Evolutionary conservation across 2,888 invertebrate genomes (phyloP), one percentile per base, ranked within the genome.

Genomic region (Netelia virgata): DNA sequence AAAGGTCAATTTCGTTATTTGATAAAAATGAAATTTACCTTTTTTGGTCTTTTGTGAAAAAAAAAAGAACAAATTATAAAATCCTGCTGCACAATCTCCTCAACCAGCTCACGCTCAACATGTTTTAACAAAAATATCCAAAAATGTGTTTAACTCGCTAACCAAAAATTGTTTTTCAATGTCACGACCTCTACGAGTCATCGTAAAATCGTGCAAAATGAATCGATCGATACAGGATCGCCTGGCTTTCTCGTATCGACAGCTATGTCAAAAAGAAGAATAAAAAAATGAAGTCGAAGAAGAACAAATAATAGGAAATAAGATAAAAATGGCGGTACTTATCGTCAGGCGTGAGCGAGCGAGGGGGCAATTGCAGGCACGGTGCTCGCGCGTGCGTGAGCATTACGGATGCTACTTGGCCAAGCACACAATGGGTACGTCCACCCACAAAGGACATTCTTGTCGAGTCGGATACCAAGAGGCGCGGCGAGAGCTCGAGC

Each of bases 401-500:
- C 78, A 83, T 87, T 81, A 86, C 84, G 83, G 86, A 86, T 86
- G 76, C 82, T 86, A 85, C 68, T 57, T 59, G 61, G 57, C 72
- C 69, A 83, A 57, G 61, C 66, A 72, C 68, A 87, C 86, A 86
- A 86, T 86, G 78, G 86, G 57, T 68, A 80, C 77, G 70, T 83
- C 86, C 86, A 87, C 86, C 86, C 83, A 87, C 87, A 82, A 86
- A 86, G 83, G 86, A 87, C 87, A 87, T 87, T 87, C 87, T 82
- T 87, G 86, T 87, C 81, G 86, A 87, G 87, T 86, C 86, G 85
- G 78, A 84, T 86, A 74, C 82, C 81, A 23, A 28, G 82, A 86
- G 87, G 87, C 86, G 87, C 87, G 87, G 84, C 87, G 28, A 64
- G 20, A 64, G 18, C 66, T 47, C 66, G 82, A 73, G 66, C 78